Evolutionary conservation across 2,888 invertebrate genomes (phyloP).

Genomic region (Netelia melanura): DNA sequence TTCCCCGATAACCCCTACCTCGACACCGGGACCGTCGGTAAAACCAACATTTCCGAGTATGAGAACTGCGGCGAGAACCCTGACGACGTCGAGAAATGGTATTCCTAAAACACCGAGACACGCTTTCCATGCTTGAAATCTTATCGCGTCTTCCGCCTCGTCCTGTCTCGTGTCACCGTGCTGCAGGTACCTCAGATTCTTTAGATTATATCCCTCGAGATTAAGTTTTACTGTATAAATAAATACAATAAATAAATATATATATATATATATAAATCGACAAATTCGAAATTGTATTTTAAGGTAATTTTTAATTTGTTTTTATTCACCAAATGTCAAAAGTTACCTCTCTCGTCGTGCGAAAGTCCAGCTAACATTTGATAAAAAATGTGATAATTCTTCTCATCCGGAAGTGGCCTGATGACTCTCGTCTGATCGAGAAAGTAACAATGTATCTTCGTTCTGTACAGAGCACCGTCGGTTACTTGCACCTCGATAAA

Average conservation of each 20-base stretch:
- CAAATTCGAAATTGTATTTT: not conserved
- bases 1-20: slow-evolving; percentile 93
- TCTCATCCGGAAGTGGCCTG: slow-evolving; percentile 93
- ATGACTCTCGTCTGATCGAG: slow-evolving; percentile 97
- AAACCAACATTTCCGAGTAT: slow-evolving; percentile 97
- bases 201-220: slow-evolving; percentile 93
- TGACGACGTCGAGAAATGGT: slow-evolving; percentile 96
- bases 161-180: slow-evolving; percentile 91
- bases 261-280: not conserved
- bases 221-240: slow-evolving; percentile 90
- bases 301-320: not conserved
- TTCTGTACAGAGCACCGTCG: slow-evolving; percentile 96
- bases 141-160: slow-evolving; percentile 89
- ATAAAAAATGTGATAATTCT: slow-evolving; percentile 98
- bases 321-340: not conserved
- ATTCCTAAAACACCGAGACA: slow-evolving; percentile 96
- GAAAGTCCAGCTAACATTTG: slow-evolving; percentile 96
- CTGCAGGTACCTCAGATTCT: slow-evolving; percentile 93
- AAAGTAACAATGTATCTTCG: slow-evolving; percentile 98
- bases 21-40: slow-evolving; percentile 91
- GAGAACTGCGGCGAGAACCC: slow-evolving; percentile 95
- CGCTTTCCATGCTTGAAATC: slow-evolving; percentile 97
- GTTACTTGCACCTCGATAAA: slow-evolving; percentile 98
- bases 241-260: not conserved
- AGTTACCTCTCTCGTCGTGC: slow-evolving; percentile 91